Evolutionary conservation across 2,113 vertebrate genomes (phyloP), one percentile per base, ranked within the genome.

Genomic region (Mormyrus lacerda): DNA sequence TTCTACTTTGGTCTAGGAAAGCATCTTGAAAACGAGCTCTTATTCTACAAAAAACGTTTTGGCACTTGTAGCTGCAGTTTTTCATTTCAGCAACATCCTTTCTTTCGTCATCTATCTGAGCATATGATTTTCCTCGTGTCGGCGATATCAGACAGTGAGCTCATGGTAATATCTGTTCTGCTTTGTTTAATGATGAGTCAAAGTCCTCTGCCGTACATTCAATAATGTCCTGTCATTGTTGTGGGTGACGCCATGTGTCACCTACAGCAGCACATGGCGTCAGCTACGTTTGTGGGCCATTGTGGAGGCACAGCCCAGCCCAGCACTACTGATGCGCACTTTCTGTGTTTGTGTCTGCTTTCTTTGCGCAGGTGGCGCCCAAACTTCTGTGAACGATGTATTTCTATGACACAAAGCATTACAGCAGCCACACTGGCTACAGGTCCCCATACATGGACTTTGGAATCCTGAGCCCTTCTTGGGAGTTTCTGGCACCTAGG

Each of bases 371-470:
- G 89, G 58, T 35, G 6, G 73, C 2, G 6, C 11, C 35, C n/a
- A 11, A 79, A 35, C 50, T 27, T 89, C 5, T n/a, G 13, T 27
- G 4, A 87, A 91, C 50, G 87, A 97, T 97, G 96, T 93, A 84
- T 42, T 39, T 47, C 19, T 84, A 95, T 44, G 94, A 94, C 47
- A 91, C 92, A 42, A 93, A 90, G 45, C 93, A 92, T 31, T 93
- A 94, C 1, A 94, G 95, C 48, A 93, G 93, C 91, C 93, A 95
- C 0, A 94, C 96, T 0, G 89, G 92, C 0, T 96, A 96, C 93
- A 95, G 94, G 85, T 94, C 95, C 1, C 94, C 95, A 13, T 94
- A 93, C 93, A 94, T 89, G 24, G 91, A 90, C 42, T 94, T 93
- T 44, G 92, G 93, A 42, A 92, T 89, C 19, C 94, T 95, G 3